phyloP scores from a whole-genome alignment of 2,888 invertebrate species.

The Nymphalis c-album region DNA sequence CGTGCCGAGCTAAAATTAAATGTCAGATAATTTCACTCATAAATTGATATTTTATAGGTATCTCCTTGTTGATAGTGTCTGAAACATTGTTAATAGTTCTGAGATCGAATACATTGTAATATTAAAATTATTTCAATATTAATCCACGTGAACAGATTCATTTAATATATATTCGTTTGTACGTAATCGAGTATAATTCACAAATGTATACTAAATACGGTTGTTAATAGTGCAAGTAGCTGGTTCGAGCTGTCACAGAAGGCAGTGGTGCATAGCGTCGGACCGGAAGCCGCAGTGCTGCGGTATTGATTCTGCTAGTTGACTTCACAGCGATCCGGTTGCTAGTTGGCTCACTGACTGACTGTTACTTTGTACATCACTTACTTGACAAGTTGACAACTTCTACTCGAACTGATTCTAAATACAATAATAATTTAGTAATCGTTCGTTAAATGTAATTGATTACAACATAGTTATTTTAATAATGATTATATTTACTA shows the following conservation, averaged over 20 bases:
- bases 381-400: background rate
- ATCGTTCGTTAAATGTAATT: too few species aligned
- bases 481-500: too few species aligned
- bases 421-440: background rate
- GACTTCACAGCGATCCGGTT: slow-evolving; percentile 25
- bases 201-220: background rate
- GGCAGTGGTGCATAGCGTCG: slow-evolving; percentile 38
- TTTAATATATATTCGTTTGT: background rate
- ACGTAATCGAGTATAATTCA: too few species aligned
- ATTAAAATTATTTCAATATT: background rate
- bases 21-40: slow-evolving; percentile 12
- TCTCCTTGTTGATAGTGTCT: background rate
- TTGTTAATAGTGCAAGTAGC: slow-evolving; percentile 22
- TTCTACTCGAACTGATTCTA: background rate
- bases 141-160: background rate
- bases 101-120: background rate
- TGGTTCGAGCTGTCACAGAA: slow-evolving; percentile 29
- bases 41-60: slow-evolving; percentile 11
- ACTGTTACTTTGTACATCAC: background rate
- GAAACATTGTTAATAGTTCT: slow-evolving; percentile 5
- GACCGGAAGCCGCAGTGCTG: slow-evolving; percentile 46
- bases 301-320: slow-evolving; percentile 54
- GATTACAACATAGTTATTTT: too few species aligned
- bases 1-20: slow-evolving; percentile 15
- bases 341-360: slow-evolving; percentile 4